Base-by-base conservation (phyloP, 2,113 vertebrate genomes). In the Pseudois nayaur region DNA sequence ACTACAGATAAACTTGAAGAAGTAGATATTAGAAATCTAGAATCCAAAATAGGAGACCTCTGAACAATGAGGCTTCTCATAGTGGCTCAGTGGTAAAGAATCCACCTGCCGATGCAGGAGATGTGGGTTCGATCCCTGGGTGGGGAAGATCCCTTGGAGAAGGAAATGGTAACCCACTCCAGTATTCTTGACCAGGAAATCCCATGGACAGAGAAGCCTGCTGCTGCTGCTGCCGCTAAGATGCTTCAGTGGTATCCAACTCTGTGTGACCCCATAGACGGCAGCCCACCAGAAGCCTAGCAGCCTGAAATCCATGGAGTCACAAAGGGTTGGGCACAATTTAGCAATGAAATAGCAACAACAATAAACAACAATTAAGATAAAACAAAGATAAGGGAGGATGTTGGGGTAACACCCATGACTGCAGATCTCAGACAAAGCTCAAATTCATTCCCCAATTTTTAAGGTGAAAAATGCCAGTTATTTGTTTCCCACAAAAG, bases 191-290 rank as follows among this genome's bases (percentile, higher is more conserved):
- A 40, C 36, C 43, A 36, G 36, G 7, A 25, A 74, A 74, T 74
- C 36, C 36, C 11, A 25, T 14, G 71, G 36, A 74, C 71, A 74
- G 36, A 74, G 71, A 13, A 74, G 71, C 36, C 23, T 14, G 27
- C 59, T 60, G 59, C 27, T 60, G 10, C 57, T 60, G 59, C 59
- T 62, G 59, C 59, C 31, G 29, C 29, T 62, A 60, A 60, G 59
- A 6, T 0, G 1, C 29, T 31, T 62, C 59, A 60, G 25, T 13
- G 0, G 4, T 31, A 29, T 62, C 13, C 29, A 62, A 31, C 29
- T 62, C 29, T 62, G 29, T 62, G 5, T 1, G 1, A 62, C 59
- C 59, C 59, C 59, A 15, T 62, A 62, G 29, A 62, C 29, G 0
- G 29, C 13, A 31, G 29, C 6, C 29, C 29, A 62, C 59, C 29